Base-by-base conservation (phyloP, 2,797 vertebrate species). In the Rhynchonycteris naso region DNA sequence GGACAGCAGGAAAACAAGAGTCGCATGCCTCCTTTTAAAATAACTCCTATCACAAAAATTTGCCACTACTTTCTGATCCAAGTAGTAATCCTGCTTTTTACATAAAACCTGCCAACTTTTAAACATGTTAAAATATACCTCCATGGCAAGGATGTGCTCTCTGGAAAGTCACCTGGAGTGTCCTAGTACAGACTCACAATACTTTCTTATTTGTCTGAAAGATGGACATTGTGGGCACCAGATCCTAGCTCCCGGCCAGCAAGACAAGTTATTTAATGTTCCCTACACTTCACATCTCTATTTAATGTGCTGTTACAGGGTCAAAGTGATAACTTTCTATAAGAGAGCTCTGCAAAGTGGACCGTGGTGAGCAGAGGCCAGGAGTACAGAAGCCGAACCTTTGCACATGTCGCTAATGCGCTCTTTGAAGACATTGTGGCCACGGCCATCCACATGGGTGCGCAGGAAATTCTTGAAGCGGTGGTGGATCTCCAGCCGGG, bases 321-420 rank as follows among this genome's bases (percentile, higher is more conserved):
- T 30, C 69, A 52, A 52, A 61, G 10, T 2, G 9, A 16, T 11
- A 74, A 14, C 24, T 35, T 33, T 26, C 12, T 18, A 0, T 5
- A 35, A 24, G 13, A 72, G 43, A 30, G 33, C 13, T 16, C 2
- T 18, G 13, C 22, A 30, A 30, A 43, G 43, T 3, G 26, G 43
- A n/a, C 13, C 2, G 26, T 0, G 8, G 8, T 21, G 19, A 35
- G 24, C 9, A 15, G 38, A 47, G 24, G 18, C 21, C 26, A 15
- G 5, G 3, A 19, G 14, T 16, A 30, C 9, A 5, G 28, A 30
- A 6, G 38, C 9, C 71, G 8, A 95, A 99, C 99, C 99, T 99
- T 99, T 99, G 98, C 99, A 99, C 99, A 99, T 99, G 98, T 99
- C 99, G 0, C 99, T 99, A 98, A 99, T 99, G 97, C 99, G 99